Base-by-base conservation (phyloP, 2,888 invertebrate genomes). In the Mythimna ferrago region DNA sequence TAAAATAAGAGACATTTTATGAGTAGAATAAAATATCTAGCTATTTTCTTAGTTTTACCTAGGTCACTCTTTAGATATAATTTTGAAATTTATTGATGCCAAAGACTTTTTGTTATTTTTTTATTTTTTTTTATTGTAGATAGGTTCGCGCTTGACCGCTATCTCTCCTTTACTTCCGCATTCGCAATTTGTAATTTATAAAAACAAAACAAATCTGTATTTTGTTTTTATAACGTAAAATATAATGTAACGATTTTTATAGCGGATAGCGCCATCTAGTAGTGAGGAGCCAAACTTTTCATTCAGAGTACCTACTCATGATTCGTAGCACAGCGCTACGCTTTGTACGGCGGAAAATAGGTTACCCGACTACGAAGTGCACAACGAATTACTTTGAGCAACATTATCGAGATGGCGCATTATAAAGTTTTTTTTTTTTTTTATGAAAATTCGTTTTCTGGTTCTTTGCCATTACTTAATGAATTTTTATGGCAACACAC, bases 261-360 rank as follows among this genome's bases (percentile, higher is more conserved):
- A 38, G 21, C 0, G 9, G 19, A 70, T 0, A 71, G n/a, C 76
- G 83, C 70, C 71, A 82, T 82, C 81, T 82, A 66, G 57, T 61
- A 41, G 6, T n/a, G 0, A 14, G 14, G 2, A 48, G 35, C 2
- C 6, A 14, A 67, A 78, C 65, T 2, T 11, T 2, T 41, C 11
- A 54, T 3, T 48, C 11, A 11, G 5, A 16, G 14, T 48, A 48
- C n/a, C n/a, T n/a, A n/a, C 38, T 9, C 19, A 19, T 56, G 6
- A 26, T 14, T 0, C 21, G 26, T 61, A 48, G 19, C 41, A 7
- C 51, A 62, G 38, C 9, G 53, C 67, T 68, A 67, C 64, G 67
- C 19, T 32, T 16, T 19, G 41, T 21, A 53, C 19, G 10, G 4
- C 3, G 6, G 16, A 11, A n/a, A 1, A 11, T 11, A 48, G 2